phyloP scores from a whole-genome alignment of 2,797 vertebrate species.

The Manis crassicaudata region DNA sequence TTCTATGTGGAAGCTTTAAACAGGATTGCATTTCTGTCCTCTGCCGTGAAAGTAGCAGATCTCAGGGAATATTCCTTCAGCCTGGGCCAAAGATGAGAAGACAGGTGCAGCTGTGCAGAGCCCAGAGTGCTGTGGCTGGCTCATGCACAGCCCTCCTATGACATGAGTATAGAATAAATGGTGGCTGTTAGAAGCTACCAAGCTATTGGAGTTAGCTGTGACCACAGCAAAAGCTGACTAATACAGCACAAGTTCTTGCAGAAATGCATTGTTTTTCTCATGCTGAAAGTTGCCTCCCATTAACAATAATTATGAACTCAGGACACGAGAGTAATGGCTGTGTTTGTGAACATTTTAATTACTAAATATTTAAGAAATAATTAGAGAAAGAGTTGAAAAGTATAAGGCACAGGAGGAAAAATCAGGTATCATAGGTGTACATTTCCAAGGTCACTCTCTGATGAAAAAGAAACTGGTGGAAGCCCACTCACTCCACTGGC shows the following conservation, averaged over 20 bases:
- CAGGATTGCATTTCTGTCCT: background rate
- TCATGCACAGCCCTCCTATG: background rate
- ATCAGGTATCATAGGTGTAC: background rate
- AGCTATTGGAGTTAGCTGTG: background rate
- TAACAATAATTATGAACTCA: background rate
- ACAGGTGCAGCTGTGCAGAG: background rate
- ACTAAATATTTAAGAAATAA: background rate
- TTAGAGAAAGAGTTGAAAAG: conserved; percentile 24
- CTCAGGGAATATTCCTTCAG: background rate
- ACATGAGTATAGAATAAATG: background rate
- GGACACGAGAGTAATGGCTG: background rate
- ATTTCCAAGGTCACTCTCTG: background rate
- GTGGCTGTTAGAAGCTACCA: background rate
- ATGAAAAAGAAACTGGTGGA: background rate
- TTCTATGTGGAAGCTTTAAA: background rate
- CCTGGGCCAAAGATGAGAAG: background rate
- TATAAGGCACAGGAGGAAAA: background rate
- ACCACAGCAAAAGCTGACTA: background rate
- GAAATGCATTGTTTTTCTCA: background rate
- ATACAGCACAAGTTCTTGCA: background rate
- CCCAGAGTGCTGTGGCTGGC: background rate
- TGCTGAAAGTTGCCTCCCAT: background rate
- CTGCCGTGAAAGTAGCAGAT: background rate
- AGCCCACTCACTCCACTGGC: background rate
- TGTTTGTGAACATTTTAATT: background rate